These are phyloP conservation scores for Diadumene lineata DNA, from an alignment of 92 coral and sea anemone genomes.

Conservation along the genomic window DNA sequence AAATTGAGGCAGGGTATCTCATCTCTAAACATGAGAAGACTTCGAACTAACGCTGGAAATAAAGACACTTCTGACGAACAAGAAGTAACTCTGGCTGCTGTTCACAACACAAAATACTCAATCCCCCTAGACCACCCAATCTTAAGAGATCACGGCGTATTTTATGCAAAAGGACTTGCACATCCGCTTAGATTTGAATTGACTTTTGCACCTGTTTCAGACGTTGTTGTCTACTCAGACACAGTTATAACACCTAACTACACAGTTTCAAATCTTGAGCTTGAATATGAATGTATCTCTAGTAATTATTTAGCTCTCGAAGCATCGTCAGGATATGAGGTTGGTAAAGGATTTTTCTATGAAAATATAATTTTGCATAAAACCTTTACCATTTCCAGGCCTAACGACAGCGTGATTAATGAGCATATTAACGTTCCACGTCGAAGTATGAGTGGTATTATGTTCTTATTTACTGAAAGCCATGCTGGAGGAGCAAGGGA, in stretches of 20 bases:
- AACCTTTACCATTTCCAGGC: constrained; percentile 43
- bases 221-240: constrained; percentile 29
- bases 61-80: constrained; percentile 3
- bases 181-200: constrained; percentile 44
- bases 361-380: no score
- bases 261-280: constrained; percentile 40
- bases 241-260: constrained; percentile 6
- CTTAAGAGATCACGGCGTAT: constrained; percentile 33
- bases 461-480: constrained; percentile 43
- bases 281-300: constrained; percentile 39
- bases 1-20: constrained; percentile 14
- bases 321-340: constrained; percentile 19
- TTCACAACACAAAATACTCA: background rate
- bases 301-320: constrained; percentile 41
- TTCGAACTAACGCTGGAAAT: no score
- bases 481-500: constrained; percentile 38
- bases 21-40: constrained; percentile 26
- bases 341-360: no score
- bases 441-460: constrained; percentile 43
- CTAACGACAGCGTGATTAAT: constrained; percentile 31
- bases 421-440: constrained; percentile 48
- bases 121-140: constrained; percentile 45
- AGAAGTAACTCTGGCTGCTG: constrained; percentile 12
- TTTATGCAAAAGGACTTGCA: constrained; percentile 35
- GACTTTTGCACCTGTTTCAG: constrained; percentile 31